Evolutionary conservation across 2,797 vertebrate species (phyloP).

Genomic region (Pachyuromys duprasi): DNA sequence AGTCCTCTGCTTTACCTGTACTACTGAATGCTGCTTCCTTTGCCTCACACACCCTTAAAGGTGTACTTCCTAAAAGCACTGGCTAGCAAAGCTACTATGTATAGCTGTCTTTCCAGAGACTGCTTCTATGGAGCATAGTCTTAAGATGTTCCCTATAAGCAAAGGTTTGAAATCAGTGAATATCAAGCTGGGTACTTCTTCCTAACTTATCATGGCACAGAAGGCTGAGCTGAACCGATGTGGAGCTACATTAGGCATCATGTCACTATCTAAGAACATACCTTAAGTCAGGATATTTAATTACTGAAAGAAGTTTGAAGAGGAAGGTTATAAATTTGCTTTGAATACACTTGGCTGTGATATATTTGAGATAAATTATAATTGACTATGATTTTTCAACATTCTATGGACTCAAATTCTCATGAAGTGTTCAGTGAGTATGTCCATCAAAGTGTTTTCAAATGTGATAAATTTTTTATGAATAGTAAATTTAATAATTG

Average conservation of each 20-base stretch:
- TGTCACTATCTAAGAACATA: not conserved
- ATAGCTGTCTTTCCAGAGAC: not conserved
- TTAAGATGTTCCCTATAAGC: not conserved
- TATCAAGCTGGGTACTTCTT: not conserved
- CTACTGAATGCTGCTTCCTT: not conserved
- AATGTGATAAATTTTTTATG: conserved; percentile 64
- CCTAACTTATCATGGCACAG: not conserved
- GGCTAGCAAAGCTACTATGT: not conserved
- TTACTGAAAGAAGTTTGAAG: not conserved
- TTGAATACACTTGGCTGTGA: conserved; percentile 26
- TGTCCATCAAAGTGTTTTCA: conserved; percentile 46
- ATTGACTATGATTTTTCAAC: conserved; percentile 14
- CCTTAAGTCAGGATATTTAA: not conserved
- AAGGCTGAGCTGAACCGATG: not conserved
- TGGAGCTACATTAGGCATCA: not conserved
- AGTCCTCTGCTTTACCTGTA: not conserved
- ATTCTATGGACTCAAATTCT: not conserved
- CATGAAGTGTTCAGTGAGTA: not conserved
- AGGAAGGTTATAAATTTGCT: not conserved
- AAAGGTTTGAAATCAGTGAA: conserved; percentile 14
- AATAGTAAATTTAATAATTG: conserved; percentile 69
- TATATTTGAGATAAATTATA: conserved; percentile 10
- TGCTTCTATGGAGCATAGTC: not conserved
- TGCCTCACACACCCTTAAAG: not conserved
- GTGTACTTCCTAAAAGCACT: not conserved